A percentile compares a stretch with the other conserved stretches of the same genome.
Evolutionary conservation across 2,888 invertebrate genomes (phyloP).

Genomic region (Drosophila helvetica): DNA sequence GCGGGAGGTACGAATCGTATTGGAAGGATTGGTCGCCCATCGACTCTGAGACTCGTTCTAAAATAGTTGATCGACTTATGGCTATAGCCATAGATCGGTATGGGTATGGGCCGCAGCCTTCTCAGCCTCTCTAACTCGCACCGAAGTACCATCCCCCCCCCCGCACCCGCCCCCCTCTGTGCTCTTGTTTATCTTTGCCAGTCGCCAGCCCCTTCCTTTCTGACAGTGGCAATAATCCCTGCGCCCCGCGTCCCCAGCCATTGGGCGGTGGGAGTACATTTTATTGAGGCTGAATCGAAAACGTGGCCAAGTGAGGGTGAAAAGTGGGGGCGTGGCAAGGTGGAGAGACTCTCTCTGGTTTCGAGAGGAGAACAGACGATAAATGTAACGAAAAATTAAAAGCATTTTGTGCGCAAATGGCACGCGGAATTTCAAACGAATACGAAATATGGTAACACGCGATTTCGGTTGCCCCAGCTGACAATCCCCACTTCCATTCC

Average conservation of each 20-base stretch:
- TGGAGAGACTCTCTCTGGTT: constrained; percentile 21
- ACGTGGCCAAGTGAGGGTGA: constrained; percentile 63
- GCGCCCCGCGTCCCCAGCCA: neutral
- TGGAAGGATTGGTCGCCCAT: too few relatives aligned
- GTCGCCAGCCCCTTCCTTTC: constrained; percentile 27
- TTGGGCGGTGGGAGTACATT: constrained; percentile 58
- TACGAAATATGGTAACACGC: constrained; percentile 77
- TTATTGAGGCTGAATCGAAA: constrained; percentile 78
- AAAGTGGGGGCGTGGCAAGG: constrained; percentile 5
- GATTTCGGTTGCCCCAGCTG: constrained; percentile 58
- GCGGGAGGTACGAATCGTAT: too few relatives aligned
- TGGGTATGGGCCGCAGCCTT: constrained; percentile 10
- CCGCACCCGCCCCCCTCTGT: neutral
- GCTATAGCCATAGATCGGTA: neutral
- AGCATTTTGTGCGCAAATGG: constrained; percentile 77
- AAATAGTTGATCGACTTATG: too few relatives aligned
- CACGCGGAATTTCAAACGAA: constrained; percentile 72
- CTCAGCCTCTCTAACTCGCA: neutral
- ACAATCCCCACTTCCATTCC: constrained; percentile 2
- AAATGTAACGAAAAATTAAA: constrained; percentile 74
- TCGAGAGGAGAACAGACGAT: constrained; percentile 45
- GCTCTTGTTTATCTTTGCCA: constrained; percentile 21
- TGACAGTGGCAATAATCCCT: constrained; percentile 16
- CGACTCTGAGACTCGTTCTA: too few relatives aligned
- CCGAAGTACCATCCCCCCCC: neutral